A percentile compares a stretch with the other conserved stretches of the same genome.
phyloP scores from a whole-genome alignment of 2,888 invertebrate genomes.

The Microctonus brassicae region DNA sequence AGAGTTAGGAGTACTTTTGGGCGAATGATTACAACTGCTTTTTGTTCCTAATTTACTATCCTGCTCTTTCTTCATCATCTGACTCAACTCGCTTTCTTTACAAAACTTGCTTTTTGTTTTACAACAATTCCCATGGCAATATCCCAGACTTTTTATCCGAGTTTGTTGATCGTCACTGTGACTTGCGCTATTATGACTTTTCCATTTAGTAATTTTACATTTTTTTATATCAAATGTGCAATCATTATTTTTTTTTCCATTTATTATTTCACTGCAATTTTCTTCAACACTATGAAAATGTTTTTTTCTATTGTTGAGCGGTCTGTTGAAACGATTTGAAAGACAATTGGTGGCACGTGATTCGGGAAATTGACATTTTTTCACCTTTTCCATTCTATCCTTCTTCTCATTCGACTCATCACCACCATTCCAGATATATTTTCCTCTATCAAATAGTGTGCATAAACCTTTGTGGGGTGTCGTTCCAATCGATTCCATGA shows the following conservation, averaged over 20 bases:
- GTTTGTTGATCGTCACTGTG: not conserved
- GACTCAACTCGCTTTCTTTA: not conserved
- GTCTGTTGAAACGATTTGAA: not conserved
- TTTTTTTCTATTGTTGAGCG: not conserved
- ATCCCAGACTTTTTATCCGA: not conserved
- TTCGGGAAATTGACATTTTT: not conserved
- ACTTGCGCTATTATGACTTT: not conserved
- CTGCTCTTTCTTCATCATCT: slow-evolving; percentile 1
- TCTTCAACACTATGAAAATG: not conserved
- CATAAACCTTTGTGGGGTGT: not conserved
- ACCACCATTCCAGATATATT: slow-evolving; percentile 3
- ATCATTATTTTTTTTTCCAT: not conserved
- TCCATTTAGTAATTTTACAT: not conserved
- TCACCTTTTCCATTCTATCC: not conserved
- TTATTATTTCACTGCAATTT: not conserved
- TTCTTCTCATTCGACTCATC: slow-evolving; percentile 1
- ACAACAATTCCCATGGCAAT: slow-evolving; percentile 1
- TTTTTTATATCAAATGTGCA: not conserved
- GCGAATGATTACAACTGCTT: not conserved
- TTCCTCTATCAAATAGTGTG: not conserved
- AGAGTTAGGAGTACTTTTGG: not conserved
- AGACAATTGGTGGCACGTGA: not conserved
- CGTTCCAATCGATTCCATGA: not conserved
- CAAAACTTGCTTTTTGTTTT: not conserved
- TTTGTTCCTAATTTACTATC: not conserved